Evolutionary conservation across 2,888 invertebrate genomes (phyloP), one percentile per base, ranked within the genome.

Genomic region (Campoplex nolae): DNA sequence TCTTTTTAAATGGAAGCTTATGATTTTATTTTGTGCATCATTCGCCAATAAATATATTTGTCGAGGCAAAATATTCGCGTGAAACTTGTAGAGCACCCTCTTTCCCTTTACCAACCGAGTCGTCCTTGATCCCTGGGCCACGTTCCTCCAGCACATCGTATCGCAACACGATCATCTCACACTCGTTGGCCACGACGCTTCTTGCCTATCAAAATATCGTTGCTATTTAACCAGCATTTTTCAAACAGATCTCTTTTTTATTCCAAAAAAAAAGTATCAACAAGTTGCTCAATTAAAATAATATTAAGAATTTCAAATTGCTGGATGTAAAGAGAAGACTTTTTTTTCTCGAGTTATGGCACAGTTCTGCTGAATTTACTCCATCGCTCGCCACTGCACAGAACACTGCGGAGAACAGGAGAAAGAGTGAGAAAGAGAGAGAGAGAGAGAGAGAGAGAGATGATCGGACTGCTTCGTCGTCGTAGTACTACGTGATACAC

Each of bases 51-150:
- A 62, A 62, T 32, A 62, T 32, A 62, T 13, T 7, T 28, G 28
- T 62, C 32, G 58, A 58, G 28, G 28, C 11, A 28, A 58, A 58
- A 9, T 23, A 58, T 73, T 87, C 87, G 82, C 88, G 48, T 88
- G 84, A 89, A 88, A 89, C 85, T 86, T 56, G n/a, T 67, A 86
- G 90, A 90, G 88, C 89, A 90, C 90, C 89, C 85, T 83, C 62
- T 90, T 91, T 86, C 68, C 71, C 70, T 77, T 89, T 90, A 91
- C 92, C 92, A 92, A 92, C 92, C 93, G 92, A 93, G 93, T 91
- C 93, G 93, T 93, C 93, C 93, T 93, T 93, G 93, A 93, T 93
- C 93, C 93, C 92, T 90, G 92, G 92, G 93, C 92, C 93, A 93
- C 93, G 92, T 91, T 92, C 48, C 91, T 91, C 91, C 90, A 38